These are phyloP conservation scores for Charina bottae DNA, from an alignment of 2,113 vertebrate species.

Conservation along the genomic window DNA sequence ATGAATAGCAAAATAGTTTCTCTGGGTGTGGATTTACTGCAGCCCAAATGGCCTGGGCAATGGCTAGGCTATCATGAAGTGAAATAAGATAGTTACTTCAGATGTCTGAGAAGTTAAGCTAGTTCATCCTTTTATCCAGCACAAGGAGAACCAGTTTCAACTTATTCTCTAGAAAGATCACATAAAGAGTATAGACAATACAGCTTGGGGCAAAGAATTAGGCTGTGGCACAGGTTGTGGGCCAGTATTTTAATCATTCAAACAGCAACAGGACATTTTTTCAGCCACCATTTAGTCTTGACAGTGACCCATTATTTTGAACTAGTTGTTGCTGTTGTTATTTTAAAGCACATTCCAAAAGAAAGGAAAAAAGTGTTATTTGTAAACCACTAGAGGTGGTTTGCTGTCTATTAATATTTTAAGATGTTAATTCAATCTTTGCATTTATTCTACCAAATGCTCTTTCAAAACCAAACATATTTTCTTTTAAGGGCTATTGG, in stretches of 20 bases:
- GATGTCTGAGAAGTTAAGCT: not conserved
- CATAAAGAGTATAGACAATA: not conserved
- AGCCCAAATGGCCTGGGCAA: not conserved
- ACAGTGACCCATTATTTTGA: too few species aligned
- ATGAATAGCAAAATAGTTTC: not conserved
- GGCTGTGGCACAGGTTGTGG: not conserved
- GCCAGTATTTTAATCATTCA: too few species aligned
- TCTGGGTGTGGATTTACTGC: not conserved
- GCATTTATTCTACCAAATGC: constrained; percentile 51
- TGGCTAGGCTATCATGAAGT: not conserved
- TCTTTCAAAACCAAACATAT: constrained; percentile 42
- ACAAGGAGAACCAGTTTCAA: not conserved
- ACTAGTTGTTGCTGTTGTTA: too few species aligned
- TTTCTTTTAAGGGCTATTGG: not conserved
- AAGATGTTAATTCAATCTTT: constrained; percentile 76
- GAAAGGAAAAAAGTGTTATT: constrained; percentile 43
- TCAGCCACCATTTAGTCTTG: too few species aligned
- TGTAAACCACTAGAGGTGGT: constrained; percentile 67
- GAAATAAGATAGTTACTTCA: not conserved
- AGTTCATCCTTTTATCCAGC: not conserved
- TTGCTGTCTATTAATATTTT: constrained; percentile 81
- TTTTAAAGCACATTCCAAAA: constrained; percentile 35
- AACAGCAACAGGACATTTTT: too few species aligned
- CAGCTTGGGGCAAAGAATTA: not conserved
- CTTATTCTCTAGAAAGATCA: not conserved